A percentile compares a stretch with the other conserved stretches of the same genome.
phyloP scores from a whole-genome alignment of 2,888 invertebrate species.

The Ellobium chinense region DNA sequence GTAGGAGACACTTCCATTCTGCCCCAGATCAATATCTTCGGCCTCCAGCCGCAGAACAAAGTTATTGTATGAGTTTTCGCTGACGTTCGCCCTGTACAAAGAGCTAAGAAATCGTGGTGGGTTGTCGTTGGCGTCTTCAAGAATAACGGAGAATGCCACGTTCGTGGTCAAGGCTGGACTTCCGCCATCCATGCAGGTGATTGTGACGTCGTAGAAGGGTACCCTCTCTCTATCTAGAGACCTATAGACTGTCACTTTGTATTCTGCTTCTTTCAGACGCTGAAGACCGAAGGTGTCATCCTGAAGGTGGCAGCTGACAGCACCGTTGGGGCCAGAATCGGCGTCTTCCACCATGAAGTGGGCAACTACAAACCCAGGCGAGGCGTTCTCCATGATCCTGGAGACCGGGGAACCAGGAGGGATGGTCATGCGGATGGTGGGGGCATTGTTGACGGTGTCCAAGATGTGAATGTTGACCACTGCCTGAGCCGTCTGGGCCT shows the following conservation, averaged over 20 bases:
- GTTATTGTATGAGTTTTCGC: conserved; percentile 67
- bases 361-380: conserved; percentile 71
- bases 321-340: conserved; percentile 71
- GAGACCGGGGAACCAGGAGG: conserved; percentile 37
- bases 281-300: conserved; percentile 62
- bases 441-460: conserved; percentile 52
- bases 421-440: conserved; percentile 49
- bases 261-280: conserved; percentile 62
- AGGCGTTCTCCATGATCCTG: conserved; percentile 63
- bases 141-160: conserved; percentile 62
- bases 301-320: conserved; percentile 61
- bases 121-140: conserved; percentile 75
- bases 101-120: conserved; percentile 62
- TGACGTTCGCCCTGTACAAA: conserved; percentile 60
- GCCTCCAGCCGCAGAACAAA: conserved; percentile 67
- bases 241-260: conserved; percentile 57
- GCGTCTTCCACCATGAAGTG: conserved; percentile 72
- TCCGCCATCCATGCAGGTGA: conserved; percentile 70
- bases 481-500: conserved; percentile 47
- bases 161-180: conserved; percentile 59
- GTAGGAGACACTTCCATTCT: conserved; percentile 64
- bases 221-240: conserved; percentile 68
- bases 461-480: conserved; percentile 41
- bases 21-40: conserved; percentile 65
- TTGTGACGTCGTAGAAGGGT: conserved; percentile 59